Percentiles rank a stretch among this genome's conserved stretches.
phyloP scores from a whole-genome alignment of 2,113 vertebrate species.

The Aramus guarauna region DNA sequence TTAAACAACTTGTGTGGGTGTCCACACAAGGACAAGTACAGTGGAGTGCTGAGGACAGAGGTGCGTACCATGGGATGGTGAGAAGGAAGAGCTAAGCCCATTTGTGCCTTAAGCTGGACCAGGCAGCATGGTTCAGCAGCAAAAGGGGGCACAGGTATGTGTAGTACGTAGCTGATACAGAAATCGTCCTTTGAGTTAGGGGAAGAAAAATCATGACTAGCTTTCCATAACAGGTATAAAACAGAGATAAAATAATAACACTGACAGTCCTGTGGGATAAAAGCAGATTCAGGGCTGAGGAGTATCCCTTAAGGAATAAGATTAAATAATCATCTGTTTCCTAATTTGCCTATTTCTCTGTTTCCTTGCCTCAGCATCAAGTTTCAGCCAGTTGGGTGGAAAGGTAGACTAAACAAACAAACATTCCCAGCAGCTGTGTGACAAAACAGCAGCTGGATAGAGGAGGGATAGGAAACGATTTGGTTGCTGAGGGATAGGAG shows the following conservation, averaged over 20 bases:
- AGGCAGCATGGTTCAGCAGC: neutral
- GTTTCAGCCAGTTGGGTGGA: neutral
- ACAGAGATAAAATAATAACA: neutral
- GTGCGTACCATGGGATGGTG: accelerated
- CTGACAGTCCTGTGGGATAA: neutral
- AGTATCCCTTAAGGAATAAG: neutral
- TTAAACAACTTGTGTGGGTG: neutral
- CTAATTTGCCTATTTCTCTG: neutral
- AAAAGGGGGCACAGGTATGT: neutral
- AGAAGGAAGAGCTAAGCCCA: neutral
- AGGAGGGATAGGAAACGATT: neutral
- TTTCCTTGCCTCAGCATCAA: neutral
- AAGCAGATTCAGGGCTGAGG: neutral
- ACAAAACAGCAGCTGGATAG: neutral
- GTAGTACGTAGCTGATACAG: neutral
- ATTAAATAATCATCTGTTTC: neutral
- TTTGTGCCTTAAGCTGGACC: neutral
- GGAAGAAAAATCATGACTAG: neutral
- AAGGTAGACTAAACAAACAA: neutral
- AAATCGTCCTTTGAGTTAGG: neutral
- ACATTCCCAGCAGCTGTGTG: neutral
- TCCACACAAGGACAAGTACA: neutral
- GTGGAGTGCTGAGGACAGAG: neutral
- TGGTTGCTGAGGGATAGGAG: neutral
- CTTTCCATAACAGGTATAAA: neutral